Evolutionary conservation across 2,797 vertebrate genomes (phyloP), one percentile per base, ranked within the genome.

Genomic region (Takifugu rubripes): DNA sequence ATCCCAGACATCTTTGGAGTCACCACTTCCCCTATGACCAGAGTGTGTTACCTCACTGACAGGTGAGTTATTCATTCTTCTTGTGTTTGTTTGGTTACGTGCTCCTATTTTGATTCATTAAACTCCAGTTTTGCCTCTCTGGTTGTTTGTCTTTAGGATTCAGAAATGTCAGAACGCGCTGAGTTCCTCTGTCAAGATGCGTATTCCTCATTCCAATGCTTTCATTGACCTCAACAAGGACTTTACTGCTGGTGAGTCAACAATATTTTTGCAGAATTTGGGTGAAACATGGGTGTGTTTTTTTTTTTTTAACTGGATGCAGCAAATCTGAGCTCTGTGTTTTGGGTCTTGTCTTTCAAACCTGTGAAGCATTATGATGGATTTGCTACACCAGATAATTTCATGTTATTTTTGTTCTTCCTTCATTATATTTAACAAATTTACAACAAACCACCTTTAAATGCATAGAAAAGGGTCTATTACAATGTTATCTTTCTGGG

Each of bases 141-240:
- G 10, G 1, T 57, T 42, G 49, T 54, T 29, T 24, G 25, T 21
- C 15, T 51, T 51, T 65, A 99, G 97, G 84, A 87, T 61, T 50
- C 79, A 81, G 33, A 71, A 61, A 0, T 94, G 93, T 83, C 84
- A 86, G 24, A 75, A 75, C 40, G 93, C 88, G 0, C 56, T 97
- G 64, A 84, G 81, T 50, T 84, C 79, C 49, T 7, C 63, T 1
- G 83, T 69, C 49, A 62, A 62, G 9, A 92, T 98, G 92, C 84
- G 88, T 5, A 66, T 75, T 43, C 97, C 97, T 7, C 97, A 99
- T 70, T 96, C 97, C 27, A 94, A 98, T 46, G 94, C 96, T 0
- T 99, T 99, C 73, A 95, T 97, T 68, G 94, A 99, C 83, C 90
- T 99, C 75, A 95, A 92, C 86, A 91, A 89, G 70, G 97, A 99